Conservation (phyloP, 2,888 invertebrate genomes). For the Litoditis marina region DNA sequence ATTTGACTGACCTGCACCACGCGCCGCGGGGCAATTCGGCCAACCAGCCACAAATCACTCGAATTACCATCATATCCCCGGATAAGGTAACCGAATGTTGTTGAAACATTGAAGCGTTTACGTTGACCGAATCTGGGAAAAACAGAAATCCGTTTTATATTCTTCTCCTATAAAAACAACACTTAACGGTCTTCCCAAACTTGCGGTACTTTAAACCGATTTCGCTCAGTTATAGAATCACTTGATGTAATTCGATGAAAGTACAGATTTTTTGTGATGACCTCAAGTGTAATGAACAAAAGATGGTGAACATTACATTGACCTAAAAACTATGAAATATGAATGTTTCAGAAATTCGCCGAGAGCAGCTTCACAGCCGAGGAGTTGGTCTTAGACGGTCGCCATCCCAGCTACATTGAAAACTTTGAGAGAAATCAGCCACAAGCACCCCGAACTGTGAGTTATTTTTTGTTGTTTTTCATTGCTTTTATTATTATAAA, state of each 20-base stretch:
- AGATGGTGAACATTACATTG: too few relatives aligned
- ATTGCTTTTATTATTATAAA: too few relatives aligned
- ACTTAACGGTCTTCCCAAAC: too few relatives aligned
- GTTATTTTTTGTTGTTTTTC: too few relatives aligned
- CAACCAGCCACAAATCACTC: neutral
- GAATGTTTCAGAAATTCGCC: slow-evolving; percentile 10
- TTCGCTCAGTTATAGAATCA: too few relatives aligned
- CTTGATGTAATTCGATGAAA: too few relatives aligned
- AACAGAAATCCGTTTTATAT: neutral
- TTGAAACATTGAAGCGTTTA: neutral
- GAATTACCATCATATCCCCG: neutral
- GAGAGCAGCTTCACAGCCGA: slow-evolving; percentile 31
- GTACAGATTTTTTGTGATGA: too few relatives aligned
- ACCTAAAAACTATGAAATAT: neutral
- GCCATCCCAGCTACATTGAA: slow-evolving; percentile 34
- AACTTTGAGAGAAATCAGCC: slow-evolving; percentile 33
- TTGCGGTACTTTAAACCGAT: too few relatives aligned
- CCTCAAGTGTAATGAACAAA: too few relatives aligned
- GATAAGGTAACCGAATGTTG: neutral
- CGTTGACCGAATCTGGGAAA: neutral
- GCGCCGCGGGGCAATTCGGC: neutral
- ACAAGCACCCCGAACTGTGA: slow-evolving; percentile 1
- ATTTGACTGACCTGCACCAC: slow-evolving; percentile 18
- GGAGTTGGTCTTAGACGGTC: slow-evolving; percentile 33
- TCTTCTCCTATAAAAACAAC: neutral